These are phyloP conservation scores for Agrotis puta DNA, from an alignment of 2,888 invertebrate species.

Conservation along the genomic window DNA sequence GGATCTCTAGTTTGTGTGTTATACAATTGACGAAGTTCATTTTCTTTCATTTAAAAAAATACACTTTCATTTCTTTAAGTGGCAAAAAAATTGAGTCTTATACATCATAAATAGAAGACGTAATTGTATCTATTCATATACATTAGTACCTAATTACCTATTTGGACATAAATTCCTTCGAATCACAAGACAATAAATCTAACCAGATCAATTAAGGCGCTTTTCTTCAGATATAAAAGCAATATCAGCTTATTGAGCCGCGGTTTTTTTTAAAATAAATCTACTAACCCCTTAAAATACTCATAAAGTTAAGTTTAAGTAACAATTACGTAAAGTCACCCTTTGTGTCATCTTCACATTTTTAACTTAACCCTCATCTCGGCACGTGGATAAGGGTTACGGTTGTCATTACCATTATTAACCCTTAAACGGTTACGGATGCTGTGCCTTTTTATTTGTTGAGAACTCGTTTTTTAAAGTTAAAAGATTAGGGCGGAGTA, in stretches of 20 bases:
- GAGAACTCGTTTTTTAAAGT: constrained; percentile 63
- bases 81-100: no score
- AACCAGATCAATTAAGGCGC: background rate
- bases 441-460: constrained; percentile 74
- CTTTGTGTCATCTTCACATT: constrained; percentile 63
- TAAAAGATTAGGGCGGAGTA: constrained; percentile 52
- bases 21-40: no score
- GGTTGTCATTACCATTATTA: constrained; percentile 77
- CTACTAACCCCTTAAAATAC: constrained; percentile 15
- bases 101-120: background rate
- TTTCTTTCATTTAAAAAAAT: no score
- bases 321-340: constrained; percentile 61
- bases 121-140: no score
- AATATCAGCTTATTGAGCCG: background rate
- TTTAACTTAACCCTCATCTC: constrained; percentile 80
- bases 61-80: no score
- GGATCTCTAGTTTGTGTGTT: no score
- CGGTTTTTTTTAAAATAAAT: background rate
- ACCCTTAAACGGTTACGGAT: constrained; percentile 83
- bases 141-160: no score
- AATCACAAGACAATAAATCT: background rate
- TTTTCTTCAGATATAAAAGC: background rate
- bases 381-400: constrained; percentile 85
- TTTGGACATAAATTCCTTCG: background rate
- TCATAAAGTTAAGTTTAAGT: constrained; percentile 48